Conservation (phyloP, 2,888 invertebrate species). For the Nomada fucata region DNA sequence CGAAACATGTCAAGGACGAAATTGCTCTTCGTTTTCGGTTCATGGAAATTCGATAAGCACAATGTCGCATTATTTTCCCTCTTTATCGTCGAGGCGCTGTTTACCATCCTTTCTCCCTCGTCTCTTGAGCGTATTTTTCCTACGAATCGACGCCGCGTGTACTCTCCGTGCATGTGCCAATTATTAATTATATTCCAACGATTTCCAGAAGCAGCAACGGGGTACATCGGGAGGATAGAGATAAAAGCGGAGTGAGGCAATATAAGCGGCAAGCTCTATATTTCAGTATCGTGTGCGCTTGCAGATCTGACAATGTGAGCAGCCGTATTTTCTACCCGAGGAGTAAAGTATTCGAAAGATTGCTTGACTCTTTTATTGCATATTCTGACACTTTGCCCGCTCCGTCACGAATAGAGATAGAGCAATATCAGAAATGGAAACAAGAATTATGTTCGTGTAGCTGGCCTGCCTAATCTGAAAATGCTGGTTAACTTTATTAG, state of each 20-base stretch:
- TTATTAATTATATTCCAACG: conserved; percentile 46
- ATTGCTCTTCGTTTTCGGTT: no score
- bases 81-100: no score
- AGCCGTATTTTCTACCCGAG: neutral
- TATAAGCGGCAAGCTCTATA: conserved; percentile 9
- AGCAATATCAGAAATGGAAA: no score
- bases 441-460: no score
- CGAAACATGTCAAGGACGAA: no score
- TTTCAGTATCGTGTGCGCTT: conserved; percentile 8
- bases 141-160: neutral
- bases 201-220: conserved; percentile 3
- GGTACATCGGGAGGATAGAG: neutral
- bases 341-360: conserved; percentile 12
- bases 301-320: conserved; percentile 8
- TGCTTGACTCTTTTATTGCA: neutral
- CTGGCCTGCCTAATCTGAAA: no score
- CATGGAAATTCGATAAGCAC: no score
- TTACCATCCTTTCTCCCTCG: no score
- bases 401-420: no score
- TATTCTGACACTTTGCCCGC: no score
- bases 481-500: no score
- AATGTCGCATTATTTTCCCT: no score
- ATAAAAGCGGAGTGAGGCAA: neutral
- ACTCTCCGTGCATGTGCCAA: neutral
- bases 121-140: neutral